Evolutionary conservation across 2,888 invertebrate species (phyloP), one percentile per base, ranked within the genome.

Genomic region (Apodemia mormo): DNA sequence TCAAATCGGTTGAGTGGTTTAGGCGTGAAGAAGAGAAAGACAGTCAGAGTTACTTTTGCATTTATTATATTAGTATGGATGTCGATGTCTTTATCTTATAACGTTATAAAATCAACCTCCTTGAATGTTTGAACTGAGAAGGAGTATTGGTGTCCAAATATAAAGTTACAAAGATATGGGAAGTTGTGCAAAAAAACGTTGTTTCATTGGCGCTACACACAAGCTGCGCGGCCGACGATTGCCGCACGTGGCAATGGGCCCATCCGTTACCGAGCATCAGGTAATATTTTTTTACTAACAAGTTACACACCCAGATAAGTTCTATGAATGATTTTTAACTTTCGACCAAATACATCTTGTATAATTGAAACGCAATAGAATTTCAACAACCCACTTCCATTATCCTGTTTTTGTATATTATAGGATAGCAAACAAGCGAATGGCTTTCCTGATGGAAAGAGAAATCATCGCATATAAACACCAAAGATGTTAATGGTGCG

Each of bases 161-260:
- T 40, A 58, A 68, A 12, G 29, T 56, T 54, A 22, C 54, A 6
- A 54, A 22, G 54, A 54, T 65, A 71, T 68, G 71, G 71, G 75
- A 72, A 71, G 70, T 65, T 40, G 43, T 69, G 37, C 58, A 73
- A 75, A 22, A 73, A 74, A 75, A 71, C 67, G 64, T 66, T 72
- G 70, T 72, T 70, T 71, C 68, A 72, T 71, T 67, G 73, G 68
- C 74, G 71, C 56, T 56, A 73, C 74, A 67, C 69, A 64, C 88
- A 90, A 89, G 89, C 88, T 88, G 90, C 87, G 78, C 70, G 69
- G 71, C 66, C 68, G 43, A 2, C 9, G 8, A 43, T 9, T 43
- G 77, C 76, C 90, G 92, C 92, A 92, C 92, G 92, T 92, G 92
- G 92, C 92, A 93, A 82, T 79, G 83, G 84, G 78, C 84, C 90